phyloP scores from a whole-genome alignment of 2,113 vertebrate genomes.

The Struthidea cinerea region DNA sequence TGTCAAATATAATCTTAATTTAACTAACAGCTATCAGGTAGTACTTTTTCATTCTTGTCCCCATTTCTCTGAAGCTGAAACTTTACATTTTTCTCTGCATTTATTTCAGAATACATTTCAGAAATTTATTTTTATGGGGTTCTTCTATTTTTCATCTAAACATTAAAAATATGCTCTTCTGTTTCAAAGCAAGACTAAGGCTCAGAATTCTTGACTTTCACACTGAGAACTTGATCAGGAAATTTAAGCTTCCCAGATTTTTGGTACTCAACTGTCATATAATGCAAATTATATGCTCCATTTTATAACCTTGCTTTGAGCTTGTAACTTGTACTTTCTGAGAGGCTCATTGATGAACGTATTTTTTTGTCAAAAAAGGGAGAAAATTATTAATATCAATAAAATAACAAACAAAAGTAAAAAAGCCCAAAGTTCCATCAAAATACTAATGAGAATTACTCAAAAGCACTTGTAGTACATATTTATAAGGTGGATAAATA shows the following conservation, averaged over 20 bases:
- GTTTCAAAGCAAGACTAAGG: neutral
- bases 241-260: neutral
- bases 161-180: neutral
- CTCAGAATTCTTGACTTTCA: neutral
- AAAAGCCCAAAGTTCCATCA: neutral
- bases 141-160: neutral
- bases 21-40: neutral
- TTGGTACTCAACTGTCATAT: neutral
- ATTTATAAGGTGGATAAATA: neutral
- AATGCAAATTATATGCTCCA: neutral
- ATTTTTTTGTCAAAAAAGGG: neutral
- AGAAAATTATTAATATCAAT: neutral
- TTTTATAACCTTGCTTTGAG: neutral
- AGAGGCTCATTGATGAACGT: rapidly evolving
- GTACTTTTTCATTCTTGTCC: neutral
- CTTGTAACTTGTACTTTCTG: neutral
- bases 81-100: neutral
- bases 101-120: neutral
- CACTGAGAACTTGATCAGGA: neutral
- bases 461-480: neutral
- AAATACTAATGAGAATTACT: neutral
- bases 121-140: rapidly evolving
- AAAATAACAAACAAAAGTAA: neutral
- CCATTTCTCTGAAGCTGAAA: neutral
- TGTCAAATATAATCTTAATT: neutral